Conservation (phyloP, 2,888 invertebrate species). For the Cantharis flavilabris region DNA sequence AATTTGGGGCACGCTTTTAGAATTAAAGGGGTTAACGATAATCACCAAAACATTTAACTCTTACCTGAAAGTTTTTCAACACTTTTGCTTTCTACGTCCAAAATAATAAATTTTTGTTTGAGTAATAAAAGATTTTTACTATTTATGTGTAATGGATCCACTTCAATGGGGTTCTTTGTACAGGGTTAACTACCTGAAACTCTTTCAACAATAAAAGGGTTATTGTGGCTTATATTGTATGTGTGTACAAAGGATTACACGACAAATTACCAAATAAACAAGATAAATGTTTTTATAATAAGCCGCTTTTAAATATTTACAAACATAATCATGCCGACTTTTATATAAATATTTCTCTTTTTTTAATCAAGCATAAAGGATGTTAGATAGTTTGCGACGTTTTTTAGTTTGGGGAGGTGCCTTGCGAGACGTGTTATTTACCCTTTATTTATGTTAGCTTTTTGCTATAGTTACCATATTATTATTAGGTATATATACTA, state of each 20-base stretch:
- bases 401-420: not conserved
- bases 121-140: conserved; percentile 19
- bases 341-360: not conserved
- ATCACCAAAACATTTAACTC: conserved; percentile 18
- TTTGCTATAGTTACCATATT: conserved; percentile 22
- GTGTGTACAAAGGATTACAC: conserved; percentile 24
- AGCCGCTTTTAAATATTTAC: not conserved
- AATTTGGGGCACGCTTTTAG: conserved; percentile 21
- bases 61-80: conserved; percentile 10
- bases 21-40: conserved; percentile 27
- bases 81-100: not conserved
- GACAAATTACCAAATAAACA: conserved; percentile 26
- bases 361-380: too few relatives aligned
- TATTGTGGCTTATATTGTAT: conserved; percentile 24
- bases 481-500: conserved; percentile 8
- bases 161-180: conserved; percentile 26
- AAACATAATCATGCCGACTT: not conserved
- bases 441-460: conserved; percentile 49
- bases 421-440: conserved; percentile 19
- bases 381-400: not conserved
- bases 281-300: conserved; percentile 26
- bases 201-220: conserved; percentile 26
- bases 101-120: conserved; percentile 1
- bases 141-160: conserved; percentile 25
- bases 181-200: conserved; percentile 33